Evolutionary conservation across 2,888 invertebrate species (phyloP).

Genomic region (Zootermopsis nevadensis): DNA sequence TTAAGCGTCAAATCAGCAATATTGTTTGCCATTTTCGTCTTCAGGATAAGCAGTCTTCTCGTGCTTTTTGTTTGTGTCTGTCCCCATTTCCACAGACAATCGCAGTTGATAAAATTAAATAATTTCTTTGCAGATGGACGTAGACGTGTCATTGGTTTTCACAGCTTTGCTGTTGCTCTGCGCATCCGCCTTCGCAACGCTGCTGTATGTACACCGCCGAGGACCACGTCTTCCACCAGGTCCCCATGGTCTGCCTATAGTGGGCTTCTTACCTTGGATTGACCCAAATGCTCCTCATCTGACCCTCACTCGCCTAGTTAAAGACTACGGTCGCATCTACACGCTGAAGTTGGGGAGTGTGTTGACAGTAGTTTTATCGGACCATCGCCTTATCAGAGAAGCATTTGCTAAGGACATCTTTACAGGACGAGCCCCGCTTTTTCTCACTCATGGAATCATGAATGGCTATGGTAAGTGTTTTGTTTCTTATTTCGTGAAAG

Average conservation of each 20-base stretch:
- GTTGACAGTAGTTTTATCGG: constrained; percentile 81
- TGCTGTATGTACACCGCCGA: background rate
- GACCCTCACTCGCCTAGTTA: constrained; percentile 74
- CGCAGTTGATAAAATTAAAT: too few relatives aligned
- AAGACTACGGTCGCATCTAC: constrained; percentile 79
- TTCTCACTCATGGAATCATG: constrained; percentile 88
- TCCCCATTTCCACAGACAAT: too few relatives aligned
- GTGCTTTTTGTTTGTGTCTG: too few relatives aligned
- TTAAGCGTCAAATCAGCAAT: too few relatives aligned
- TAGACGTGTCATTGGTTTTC: too few relatives aligned
- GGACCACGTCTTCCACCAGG: constrained; percentile 77
- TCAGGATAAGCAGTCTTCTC: too few relatives aligned
- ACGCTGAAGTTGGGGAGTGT: constrained; percentile 80
- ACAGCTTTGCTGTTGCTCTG: background rate
- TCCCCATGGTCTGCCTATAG: constrained; percentile 86
- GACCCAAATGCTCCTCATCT: constrained; percentile 76
- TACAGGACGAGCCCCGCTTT: constrained; percentile 83
- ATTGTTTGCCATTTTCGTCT: too few relatives aligned
- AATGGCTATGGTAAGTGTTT: constrained; percentile 80
- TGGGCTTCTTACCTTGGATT: constrained; percentile 84
- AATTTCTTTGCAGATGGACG: too few relatives aligned
- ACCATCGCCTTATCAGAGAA: constrained; percentile 77
- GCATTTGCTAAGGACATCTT: constrained; percentile 79
- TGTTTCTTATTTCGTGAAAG: too few relatives aligned
- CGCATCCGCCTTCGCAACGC: too few relatives aligned